These are phyloP conservation scores for Ochropleura plecta DNA, from an alignment of 2,888 invertebrate species.

Conservation along the genomic window DNA sequence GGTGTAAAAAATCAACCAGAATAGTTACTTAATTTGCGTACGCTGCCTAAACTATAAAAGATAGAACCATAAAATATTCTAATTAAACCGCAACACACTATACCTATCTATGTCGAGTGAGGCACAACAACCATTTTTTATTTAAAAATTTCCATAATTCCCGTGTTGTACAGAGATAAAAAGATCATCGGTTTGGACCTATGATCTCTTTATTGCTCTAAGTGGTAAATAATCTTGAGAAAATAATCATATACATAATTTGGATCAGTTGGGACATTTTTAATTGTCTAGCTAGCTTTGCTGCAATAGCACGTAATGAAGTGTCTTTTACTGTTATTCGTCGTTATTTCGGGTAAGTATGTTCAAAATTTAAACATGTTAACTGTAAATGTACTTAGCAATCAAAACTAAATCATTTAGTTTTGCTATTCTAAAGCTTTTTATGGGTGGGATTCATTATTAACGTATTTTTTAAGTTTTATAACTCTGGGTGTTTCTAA, in stretches of 20 bases:
- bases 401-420: not conserved
- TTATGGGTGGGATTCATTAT: too few relatives aligned
- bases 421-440: too few relatives aligned
- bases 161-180: not conserved
- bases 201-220: slow-evolving; percentile 1
- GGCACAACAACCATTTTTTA: too few relatives aligned
- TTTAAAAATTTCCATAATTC: too few relatives aligned
- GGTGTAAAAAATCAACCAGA: too few relatives aligned
- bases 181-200: not conserved
- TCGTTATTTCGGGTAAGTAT: slow-evolving; percentile 70
- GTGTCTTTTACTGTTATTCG: slow-evolving; percentile 67
- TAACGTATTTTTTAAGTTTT: too few relatives aligned
- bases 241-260: slow-evolving; percentile 18
- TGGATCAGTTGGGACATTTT: not conserved
- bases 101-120: too few relatives aligned
- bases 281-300: slow-evolving; percentile 24
- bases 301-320: slow-evolving; percentile 62
- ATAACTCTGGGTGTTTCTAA: too few relatives aligned
- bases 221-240: not conserved
- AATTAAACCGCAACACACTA: too few relatives aligned
- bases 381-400: not conserved
- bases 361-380: not conserved
- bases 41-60: too few relatives aligned
- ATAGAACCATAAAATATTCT: too few relatives aligned
- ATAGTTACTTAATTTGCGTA: too few relatives aligned